phyloP scores from a whole-genome alignment of 2,797 vertebrate genomes.

The Emydoidea blandingii region DNA sequence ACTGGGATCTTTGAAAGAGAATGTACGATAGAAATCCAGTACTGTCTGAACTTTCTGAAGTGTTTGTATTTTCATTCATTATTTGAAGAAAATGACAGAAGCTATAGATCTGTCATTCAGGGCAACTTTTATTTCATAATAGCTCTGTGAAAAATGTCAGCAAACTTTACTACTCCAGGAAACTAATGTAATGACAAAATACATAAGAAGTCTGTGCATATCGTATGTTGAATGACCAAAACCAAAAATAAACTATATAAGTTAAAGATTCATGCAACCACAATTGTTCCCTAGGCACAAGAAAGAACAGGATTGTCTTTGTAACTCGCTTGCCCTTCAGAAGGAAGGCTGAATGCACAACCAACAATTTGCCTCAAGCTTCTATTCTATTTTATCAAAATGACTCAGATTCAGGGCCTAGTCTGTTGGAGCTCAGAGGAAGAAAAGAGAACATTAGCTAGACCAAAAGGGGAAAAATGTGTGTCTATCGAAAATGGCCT shows the following conservation, averaged over 20 bases:
- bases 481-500: not conserved
- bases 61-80: not conserved
- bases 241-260: not conserved
- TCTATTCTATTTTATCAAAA: not conserved
- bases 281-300: not conserved
- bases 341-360: accelerated
- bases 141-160: accelerated
- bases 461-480: not conserved
- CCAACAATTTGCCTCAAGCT: not conserved
- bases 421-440: not conserved
- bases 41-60: not conserved
- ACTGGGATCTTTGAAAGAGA: not conserved
- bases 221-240: accelerated
- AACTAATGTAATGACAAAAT: not conserved
- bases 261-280: accelerated
- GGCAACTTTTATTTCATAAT: not conserved
- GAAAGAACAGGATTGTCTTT: not conserved
- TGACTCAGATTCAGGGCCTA: not conserved
- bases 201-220: not conserved
- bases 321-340: not conserved
- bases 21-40: not conserved
- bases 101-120: not conserved
- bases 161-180: not conserved
- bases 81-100: not conserved
- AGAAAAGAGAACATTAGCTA: not conserved